Conservation (phyloP, 23 tunicate genomes). For the Diplosoma virens region DNA sequence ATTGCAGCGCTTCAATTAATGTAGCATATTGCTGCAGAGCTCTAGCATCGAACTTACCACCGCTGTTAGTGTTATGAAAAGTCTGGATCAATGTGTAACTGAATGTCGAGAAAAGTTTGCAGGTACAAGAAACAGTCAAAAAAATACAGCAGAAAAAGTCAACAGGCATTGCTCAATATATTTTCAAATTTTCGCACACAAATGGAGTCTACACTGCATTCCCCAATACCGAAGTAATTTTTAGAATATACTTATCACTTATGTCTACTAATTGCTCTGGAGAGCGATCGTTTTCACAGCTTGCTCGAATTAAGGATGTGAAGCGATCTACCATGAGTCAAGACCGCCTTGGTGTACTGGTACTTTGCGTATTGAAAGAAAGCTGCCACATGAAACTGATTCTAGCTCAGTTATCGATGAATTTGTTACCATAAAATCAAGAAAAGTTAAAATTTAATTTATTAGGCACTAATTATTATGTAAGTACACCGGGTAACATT, state of each 20-base stretch:
- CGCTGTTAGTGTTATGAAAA: conserved; percentile 4
- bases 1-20: conserved; percentile 5
- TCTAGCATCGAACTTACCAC: conserved; percentile 9
- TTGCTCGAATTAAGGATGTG: conserved; percentile 7
- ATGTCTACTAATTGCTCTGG: conserved; percentile 18
- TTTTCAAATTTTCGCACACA: conserved; percentile 12
- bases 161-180: conserved; percentile 15
- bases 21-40: conserved; percentile 7
- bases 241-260: conserved; percentile 2
- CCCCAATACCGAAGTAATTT: neutral
- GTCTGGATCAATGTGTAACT: conserved; percentile 7
- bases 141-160: neutral
- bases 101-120: conserved; percentile 2
- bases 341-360: neutral
- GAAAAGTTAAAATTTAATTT: too few relatives aligned
- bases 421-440: too few relatives aligned
- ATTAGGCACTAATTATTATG: too few relatives aligned
- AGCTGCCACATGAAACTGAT: too few relatives aligned
- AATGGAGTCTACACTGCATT: conserved; percentile 8
- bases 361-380: too few relatives aligned
- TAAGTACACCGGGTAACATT: too few relatives aligned
- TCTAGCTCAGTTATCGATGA: too few relatives aligned
- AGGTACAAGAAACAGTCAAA: neutral
- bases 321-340: neutral
- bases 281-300: conserved; percentile 17